These are phyloP conservation scores for Diorhabda sublineata DNA, from an alignment of 1,140 invertebrate genomes.

Conservation along the genomic window DNA sequence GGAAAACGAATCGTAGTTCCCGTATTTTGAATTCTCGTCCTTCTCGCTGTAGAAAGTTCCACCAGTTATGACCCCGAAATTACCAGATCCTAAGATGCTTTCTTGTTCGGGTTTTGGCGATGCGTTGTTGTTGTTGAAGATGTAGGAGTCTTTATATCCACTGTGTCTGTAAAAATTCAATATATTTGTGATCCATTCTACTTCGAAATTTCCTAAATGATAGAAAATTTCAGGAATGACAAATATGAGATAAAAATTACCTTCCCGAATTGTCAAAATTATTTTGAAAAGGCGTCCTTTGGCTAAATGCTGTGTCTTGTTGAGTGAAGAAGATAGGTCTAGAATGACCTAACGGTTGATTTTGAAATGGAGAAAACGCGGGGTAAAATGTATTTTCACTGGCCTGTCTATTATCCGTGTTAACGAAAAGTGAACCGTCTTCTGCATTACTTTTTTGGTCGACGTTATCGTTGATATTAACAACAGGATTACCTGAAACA, in stretches of 20 bases:
- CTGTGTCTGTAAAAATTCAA: constrained; percentile 24
- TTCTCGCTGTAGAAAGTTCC: constrained; percentile 74
- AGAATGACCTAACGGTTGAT: constrained; percentile 42
- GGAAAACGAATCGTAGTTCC: constrained; percentile 59
- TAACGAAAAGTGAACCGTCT: neutral
- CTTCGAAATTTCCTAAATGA: neutral
- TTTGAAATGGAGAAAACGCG: constrained; percentile 37
- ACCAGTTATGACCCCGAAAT: constrained; percentile 82
- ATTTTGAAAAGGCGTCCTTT: constrained; percentile 40
- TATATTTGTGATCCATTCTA: constrained; percentile 6
- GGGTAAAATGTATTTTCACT: constrained; percentile 33
- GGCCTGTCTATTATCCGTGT: neutral
- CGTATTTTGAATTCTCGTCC: constrained; percentile 51
- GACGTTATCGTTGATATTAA: neutral
- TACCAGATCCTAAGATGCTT: constrained; percentile 71
- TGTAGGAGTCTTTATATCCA: constrained; percentile 34
- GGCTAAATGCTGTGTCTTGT: constrained; percentile 42
- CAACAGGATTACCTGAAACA: neutral
- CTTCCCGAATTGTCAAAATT: constrained; percentile 8
- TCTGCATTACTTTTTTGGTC: no score
- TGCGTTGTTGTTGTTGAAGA: neutral
- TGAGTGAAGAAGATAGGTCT: constrained; percentile 34
- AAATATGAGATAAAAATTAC: constrained; percentile 21
- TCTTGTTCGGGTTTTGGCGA: constrained; percentile 17
- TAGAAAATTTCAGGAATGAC: neutral